A percentile compares a stretch with the other conserved stretches of the same genome.
Conservation (phyloP, 1,140 invertebrate genomes). For the Solenopsis invicta region DNA sequence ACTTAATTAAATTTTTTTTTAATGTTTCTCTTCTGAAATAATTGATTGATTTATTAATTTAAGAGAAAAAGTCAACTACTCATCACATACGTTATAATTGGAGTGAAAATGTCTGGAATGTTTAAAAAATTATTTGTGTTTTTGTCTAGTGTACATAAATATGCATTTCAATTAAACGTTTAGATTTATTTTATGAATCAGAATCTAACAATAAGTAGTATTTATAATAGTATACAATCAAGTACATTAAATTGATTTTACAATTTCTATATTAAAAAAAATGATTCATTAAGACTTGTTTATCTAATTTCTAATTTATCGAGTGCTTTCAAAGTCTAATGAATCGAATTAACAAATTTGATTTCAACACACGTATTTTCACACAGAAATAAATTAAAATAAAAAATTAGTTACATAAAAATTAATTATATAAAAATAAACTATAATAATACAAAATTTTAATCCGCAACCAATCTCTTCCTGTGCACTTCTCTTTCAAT, state of each 20-base stretch:
- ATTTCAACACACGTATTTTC: neutral
- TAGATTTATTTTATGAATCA: neutral
- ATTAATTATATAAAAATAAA: neutral
- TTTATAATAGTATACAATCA: neutral
- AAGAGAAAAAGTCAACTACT: neutral
- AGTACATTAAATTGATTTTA: neutral
- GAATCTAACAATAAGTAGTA: neutral
- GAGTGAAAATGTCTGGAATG: neutral
- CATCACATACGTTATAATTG: neutral
- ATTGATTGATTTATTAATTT: neutral
- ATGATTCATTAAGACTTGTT: neutral
- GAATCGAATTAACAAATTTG: neutral
- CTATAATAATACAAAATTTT: neutral
- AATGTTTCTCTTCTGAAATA: neutral
- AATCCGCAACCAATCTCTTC: no score
- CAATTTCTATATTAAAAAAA: neutral
- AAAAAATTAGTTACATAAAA: neutral
- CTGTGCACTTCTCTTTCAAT: slow-evolving; percentile 23
- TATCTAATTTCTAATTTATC: neutral
- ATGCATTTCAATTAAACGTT: neutral
- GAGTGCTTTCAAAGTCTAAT: neutral
- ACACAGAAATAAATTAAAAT: neutral
- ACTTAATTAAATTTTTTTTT: neutral
- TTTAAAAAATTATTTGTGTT: neutral
- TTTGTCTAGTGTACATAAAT: neutral